Evolutionary conservation across 2,888 invertebrate genomes (phyloP), one percentile per base, ranked within the genome.

Genomic region (Netelia melanura): DNA sequence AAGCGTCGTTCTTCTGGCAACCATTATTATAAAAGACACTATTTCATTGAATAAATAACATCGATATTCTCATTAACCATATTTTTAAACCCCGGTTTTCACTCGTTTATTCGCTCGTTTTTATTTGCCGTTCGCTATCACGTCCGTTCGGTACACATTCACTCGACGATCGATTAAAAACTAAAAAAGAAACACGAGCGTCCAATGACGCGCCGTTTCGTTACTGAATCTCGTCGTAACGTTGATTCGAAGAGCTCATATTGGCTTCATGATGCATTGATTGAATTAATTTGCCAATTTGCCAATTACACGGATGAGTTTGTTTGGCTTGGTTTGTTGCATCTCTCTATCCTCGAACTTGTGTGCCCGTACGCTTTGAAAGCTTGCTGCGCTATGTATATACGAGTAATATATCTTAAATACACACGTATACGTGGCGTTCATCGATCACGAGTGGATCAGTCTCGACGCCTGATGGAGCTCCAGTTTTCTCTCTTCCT

Each of bases 231-330:
- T 38, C 62, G 65, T 54, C 74, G 74, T 64, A 58, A 44, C 70
- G 74, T 21, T 56, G 23, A 79, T 79, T 70, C 79, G 67, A 75
- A 76, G 82, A 79, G 76, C 81, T 58, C 6, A 65, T 72, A 82
- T 85, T 82, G 82, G 72, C 85, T 80, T 84, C 83, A 58, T 81
- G 81, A 83, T 78, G 90, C 91, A 92, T 91, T 92, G 92, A 93
- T 93, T 91, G 90, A 92, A 93, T 93, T 93, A 93, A 93, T 93
- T 92, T 90, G 92, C 91, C 93, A 93, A 93, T 93, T 93, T 93
- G 89, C 89, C 93, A 93, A 93, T 93, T 93, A 93, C 91, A 92
- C 91, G 92, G 92, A 93, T 92, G 92, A 92, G 91, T 93, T 93
- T 93, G 93, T 93, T 93, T 92, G 93, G 91, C 91, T 80, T 72